Percentiles rank a stretch among this genome's conserved stretches.
Conservation (phyloP, 1,140 invertebrate genomes). For the Wasmannia auropunctata region DNA sequence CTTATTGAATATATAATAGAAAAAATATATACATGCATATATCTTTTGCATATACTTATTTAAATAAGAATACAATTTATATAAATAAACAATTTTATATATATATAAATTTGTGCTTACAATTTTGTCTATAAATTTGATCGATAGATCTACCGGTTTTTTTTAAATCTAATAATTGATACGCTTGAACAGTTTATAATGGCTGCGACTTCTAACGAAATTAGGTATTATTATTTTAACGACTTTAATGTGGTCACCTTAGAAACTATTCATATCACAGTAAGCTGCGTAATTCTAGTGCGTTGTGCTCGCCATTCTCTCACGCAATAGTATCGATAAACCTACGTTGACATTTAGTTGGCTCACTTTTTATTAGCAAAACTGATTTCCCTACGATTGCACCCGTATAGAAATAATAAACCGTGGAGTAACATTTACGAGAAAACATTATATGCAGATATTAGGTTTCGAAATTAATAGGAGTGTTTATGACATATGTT, state of each 20-base stretch:
- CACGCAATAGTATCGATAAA: conserved; percentile 13
- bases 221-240: conserved; percentile 13
- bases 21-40: neutral
- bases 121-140: neutral
- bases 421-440: neutral
- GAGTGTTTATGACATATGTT: neutral
- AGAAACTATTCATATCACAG: neutral
- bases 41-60: neutral
- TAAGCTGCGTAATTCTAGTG: neutral
- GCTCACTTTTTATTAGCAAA: neutral
- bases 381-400: conserved; percentile 11
- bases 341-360: conserved; percentile 35
- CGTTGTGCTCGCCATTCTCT: neutral
- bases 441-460: neutral
- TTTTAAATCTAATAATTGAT: conserved; percentile 14
- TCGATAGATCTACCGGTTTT: neutral
- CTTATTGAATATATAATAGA: conserved; percentile 2
- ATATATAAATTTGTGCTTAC: neutral
- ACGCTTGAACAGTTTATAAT: neutral
- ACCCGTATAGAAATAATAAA: neutral
- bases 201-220: neutral
- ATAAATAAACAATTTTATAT: neutral
- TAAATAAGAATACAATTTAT: neutral
- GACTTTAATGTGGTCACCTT: neutral
- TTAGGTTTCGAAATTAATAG: neutral